Evolutionary conservation across 37 sponge, comb jelly and placozoan genomes (phyloP).

Genomic region (Crambe crambe): DNA sequence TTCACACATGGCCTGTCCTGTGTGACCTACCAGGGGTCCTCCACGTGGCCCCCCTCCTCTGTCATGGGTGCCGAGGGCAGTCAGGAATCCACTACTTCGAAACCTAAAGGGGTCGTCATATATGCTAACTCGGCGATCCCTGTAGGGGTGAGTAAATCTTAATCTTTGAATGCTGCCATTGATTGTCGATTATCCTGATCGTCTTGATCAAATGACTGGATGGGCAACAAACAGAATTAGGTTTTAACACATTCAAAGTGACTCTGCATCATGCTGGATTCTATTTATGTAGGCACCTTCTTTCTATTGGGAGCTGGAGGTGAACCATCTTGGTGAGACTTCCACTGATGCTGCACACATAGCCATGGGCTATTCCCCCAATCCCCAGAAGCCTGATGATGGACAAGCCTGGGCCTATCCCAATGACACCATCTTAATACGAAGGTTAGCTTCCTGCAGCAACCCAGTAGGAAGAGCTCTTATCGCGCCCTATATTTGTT

Average conservation of each 20-base stretch:
- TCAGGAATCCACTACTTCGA: not conserved
- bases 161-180: no score
- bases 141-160: conserved; percentile 28
- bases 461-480: not conserved
- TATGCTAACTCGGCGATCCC: conserved; percentile 65
- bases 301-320: conserved; percentile 96
- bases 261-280: no score
- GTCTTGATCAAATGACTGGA: no score
- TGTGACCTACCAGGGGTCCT: conserved; percentile 64
- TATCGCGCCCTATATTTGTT: not conserved
- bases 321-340: conserved; percentile 60
- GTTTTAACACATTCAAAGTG: no score
- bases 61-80: not conserved
- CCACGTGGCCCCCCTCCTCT: not conserved
- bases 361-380: conserved; percentile 76
- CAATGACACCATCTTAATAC: conserved; percentile 39
- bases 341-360: conserved; percentile 42
- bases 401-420: conserved; percentile 40
- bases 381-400: conserved; percentile 40
- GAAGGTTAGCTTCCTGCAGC: conserved; percentile 41
- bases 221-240: no score
- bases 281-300: conserved; percentile 62
- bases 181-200: no score
- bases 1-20: conserved; percentile 70
- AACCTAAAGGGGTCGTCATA: conserved; percentile 66